Base-by-base conservation (phyloP, 1,140 invertebrate species). In the Arion vulgaris region DNA sequence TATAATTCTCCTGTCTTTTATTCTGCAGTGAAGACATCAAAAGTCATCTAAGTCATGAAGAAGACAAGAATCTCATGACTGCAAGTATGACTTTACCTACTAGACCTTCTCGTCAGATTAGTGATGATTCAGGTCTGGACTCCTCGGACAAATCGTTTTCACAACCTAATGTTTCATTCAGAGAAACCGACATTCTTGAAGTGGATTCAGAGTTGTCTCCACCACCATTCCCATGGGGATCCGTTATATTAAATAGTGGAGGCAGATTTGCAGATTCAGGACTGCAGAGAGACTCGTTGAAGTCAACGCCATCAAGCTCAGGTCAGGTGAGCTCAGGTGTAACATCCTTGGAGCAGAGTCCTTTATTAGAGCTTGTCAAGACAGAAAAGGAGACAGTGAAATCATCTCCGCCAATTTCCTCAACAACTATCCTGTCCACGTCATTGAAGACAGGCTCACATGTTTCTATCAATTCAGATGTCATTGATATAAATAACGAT, bases 31-130 rank as follows among this genome's bases (percentile, higher is more conserved):
- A 81, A 23, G 80, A 81, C 32, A 57, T 17, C 32, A 81, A 81
- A 36, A 57, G 69, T 39, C 80, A 81, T 19, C 49, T 34, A 1
- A 81, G 69, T 66, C 80, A 81, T 51, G 80, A 86, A 66, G 85
- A 86, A 45, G 85, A 90, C 72, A 89, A 89, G 84, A 82, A 94
- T 82, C 85, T 88, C n/a, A 92, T 94, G 84, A 93, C 94, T 4
- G 94, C 94, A 2, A 95, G 69, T 72, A 72, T 72, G 73, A 71
- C 79, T 15, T 73, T 84, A n/a, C 75, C 83, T 13, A 34, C 74
- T 19, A 74, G 41, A 28, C 68, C 82, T 28, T 69, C 79, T n/a
- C 81, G 85, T 13, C 85, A 84, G 79, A 62, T 81, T 73, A 84
- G 84, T 69, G 82, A 86, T 45, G 86, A 87, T 49, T 81, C 80